Base-by-base conservation (phyloP, 1,140 invertebrate species). In the Calosoma granatense region DNA sequence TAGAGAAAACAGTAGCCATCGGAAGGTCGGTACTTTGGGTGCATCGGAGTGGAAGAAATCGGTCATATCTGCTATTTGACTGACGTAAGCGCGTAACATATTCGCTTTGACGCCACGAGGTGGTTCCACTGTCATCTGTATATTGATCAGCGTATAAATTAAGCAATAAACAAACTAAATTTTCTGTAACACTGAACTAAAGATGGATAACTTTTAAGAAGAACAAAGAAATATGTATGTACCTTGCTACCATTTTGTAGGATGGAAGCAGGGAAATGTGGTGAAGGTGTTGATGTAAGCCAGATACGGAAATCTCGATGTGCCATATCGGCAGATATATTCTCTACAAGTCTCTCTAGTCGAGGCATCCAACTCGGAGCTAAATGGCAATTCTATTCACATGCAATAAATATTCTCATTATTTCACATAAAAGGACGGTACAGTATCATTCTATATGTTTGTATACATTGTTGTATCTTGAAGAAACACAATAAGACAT, bases 321-420 rank as follows among this genome's bases (percentile, higher is more conserved):
- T 0, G 75, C 76, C 1, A 66, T 69, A 15, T 77, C 75, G 0
- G 74, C 63, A 2, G 72, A 65, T 2, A 86, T 67, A 2, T 74
- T 70, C 67, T 84, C 76, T 4, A 81, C 71, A 9, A 82, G 60
- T n/a, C 70, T 63, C 61, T 82, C 80, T 52, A 83, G 60, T 15
- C 69, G 64, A 1, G 81, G 78, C 84, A 88, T 84, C 84, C 85
- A 88, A 41, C 82, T 84, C 3, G 83, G 81, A 4, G 84, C 83
- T 53, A 88, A 72, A 65, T 88, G 86, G 68, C 86, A 88, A 70
- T 88, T 88, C 78, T 87, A 74, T 20, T 62, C n/a, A n/a, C n/a
- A n/a, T n/a, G n/a, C n/a, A n/a, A n/a, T n/a, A n/a, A n/a, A n/a
- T n/a, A 63, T 47, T 53, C 61, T 36, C 20, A n/a, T n/a, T n/a